Percentiles rank a stretch among this genome's conserved stretches.
Evolutionary conservation across 2,113 vertebrate genomes (phyloP).

Genomic region (Poecilia latipinna): DNA sequence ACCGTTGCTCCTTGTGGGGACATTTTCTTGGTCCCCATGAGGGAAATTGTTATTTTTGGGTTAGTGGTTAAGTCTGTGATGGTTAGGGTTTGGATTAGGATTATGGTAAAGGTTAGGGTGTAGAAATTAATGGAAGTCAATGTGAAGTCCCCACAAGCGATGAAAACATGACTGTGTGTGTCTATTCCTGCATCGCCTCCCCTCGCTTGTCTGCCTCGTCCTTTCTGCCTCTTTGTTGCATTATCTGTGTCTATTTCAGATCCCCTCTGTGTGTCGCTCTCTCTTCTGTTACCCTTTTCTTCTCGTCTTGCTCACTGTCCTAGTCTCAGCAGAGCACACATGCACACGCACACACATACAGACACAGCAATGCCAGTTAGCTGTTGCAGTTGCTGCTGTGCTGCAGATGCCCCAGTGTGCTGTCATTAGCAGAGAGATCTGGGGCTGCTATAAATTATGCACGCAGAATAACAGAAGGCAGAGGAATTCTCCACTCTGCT

Average conservation of each 20-base stretch:
- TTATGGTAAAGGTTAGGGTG: no score
- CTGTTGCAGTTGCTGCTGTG: constrained; percentile 71
- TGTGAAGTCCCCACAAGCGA: no score
- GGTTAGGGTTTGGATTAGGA: no score
- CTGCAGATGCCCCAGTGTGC: constrained; percentile 78
- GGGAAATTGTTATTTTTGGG: no score
- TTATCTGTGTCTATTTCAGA: constrained; percentile 76
- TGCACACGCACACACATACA: constrained; percentile 25
- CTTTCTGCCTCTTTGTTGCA: constrained; percentile 60
- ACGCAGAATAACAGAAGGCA: constrained; percentile 77
- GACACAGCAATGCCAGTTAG: constrained; percentile 55
- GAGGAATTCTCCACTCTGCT: constrained; percentile 70
- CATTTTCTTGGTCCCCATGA: no score
- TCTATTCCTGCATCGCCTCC: constrained; percentile 24
- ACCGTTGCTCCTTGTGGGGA: no score
- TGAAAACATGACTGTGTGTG: neutral
- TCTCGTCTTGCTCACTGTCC: constrained; percentile 59
- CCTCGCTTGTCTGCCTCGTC: constrained; percentile 58
- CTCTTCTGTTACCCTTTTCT: constrained; percentile 55
- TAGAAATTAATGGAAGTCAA: no score
- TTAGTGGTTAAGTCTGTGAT: no score
- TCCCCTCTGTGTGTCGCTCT: constrained; percentile 56
- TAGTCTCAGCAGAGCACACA: constrained; percentile 55
- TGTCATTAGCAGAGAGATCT: constrained; percentile 79
- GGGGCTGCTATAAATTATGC: constrained; percentile 82